Base-by-base conservation (phyloP, 2,113 vertebrate species). In the Trinectes maculatus region DNA sequence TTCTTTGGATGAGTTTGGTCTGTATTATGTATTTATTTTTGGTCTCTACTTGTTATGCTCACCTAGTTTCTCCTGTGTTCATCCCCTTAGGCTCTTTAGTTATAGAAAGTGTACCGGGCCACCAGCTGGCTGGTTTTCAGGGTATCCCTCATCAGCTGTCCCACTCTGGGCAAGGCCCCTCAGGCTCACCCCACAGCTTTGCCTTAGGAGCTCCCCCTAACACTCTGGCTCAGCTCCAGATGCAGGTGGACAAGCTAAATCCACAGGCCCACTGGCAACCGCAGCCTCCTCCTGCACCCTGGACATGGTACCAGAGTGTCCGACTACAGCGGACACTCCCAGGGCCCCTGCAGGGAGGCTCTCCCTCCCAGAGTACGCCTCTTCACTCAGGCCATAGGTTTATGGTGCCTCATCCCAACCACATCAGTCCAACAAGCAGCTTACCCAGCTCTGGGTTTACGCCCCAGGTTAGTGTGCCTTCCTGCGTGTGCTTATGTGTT, bases 221-320 rank as follows among this genome's bases (percentile, higher is more conserved):
- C 62, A 92, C 91, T 13, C 74, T 92, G 72, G 91, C 89, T 40
- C 91, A 89, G 82, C 89, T 93, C 22, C 92, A 93, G 84, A 87
- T 89, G 91, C 91, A 93, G 80, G 92, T 93, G 61, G 89, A 93
- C 59, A 91, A 91, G 74, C 88, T 93, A 0, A 83, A 79, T 55
- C 87, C 87, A 2, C 85, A 85, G 24, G 68, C 83, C 36, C 77
- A 43, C 62, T 86, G 87, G 78, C 80, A 80, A 43, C 58, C 76
- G 2, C 89, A 88, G 19, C 79, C 82, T 0, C 75, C 79, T 36
- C 84, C 89, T 42, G 81, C 79, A 25, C 80, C 85, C 18, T 91
- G 89, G 87, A 65, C 85, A 0, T 91, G 85, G 85, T 85, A 83
- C 69, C 88, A 87, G 53, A 77, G 80, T 3, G 74, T 90, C 51